Conservation (phyloP, 64 coral and sea anemone genomes). For the Porites australiensis region DNA sequence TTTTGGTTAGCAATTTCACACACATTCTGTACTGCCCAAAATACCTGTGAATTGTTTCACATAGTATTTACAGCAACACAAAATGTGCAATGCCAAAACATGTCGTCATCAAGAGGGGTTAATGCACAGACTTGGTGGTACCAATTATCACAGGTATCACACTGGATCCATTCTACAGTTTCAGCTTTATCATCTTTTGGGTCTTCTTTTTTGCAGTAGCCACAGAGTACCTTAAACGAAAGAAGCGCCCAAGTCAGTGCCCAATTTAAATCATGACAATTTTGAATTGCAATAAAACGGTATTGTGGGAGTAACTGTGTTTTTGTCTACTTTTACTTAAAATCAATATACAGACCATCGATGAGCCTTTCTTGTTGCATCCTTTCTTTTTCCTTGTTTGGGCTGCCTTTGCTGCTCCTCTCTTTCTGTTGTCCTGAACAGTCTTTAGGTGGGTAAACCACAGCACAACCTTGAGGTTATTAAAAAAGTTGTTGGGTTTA, state of each 20-base stretch:
- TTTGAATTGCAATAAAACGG: constrained; percentile 41
- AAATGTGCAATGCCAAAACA: too few species aligned
- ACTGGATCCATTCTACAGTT: constrained; percentile 49
- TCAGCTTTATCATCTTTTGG: constrained; percentile 50
- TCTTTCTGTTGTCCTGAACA: constrained; percentile 39
- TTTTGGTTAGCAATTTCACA: too few species aligned
- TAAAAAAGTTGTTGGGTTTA: constrained; percentile 3
- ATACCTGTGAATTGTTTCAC: too few species aligned
- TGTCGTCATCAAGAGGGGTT: too few species aligned
- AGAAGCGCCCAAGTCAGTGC: background rate
- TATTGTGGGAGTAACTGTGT: constrained; percentile 12
- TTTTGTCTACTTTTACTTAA: constrained; percentile 15
- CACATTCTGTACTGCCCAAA: too few species aligned
- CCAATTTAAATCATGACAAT: constrained; percentile 2
- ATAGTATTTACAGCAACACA: too few species aligned
- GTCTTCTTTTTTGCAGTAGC: constrained; percentile 55
- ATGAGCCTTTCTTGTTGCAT: constrained; percentile 3
- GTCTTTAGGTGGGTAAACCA: constrained; percentile 34
- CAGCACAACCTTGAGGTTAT: background rate
- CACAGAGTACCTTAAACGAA: constrained; percentile 54
- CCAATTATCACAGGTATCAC: constrained; percentile 52
- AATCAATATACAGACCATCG: constrained; percentile 20
- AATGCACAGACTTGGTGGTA: background rate
- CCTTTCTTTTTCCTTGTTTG: background rate
- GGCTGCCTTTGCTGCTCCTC: constrained; percentile 36